phyloP scores from a whole-genome alignment of 2,113 vertebrate species.

The Rhabdomys dilectus region DNA sequence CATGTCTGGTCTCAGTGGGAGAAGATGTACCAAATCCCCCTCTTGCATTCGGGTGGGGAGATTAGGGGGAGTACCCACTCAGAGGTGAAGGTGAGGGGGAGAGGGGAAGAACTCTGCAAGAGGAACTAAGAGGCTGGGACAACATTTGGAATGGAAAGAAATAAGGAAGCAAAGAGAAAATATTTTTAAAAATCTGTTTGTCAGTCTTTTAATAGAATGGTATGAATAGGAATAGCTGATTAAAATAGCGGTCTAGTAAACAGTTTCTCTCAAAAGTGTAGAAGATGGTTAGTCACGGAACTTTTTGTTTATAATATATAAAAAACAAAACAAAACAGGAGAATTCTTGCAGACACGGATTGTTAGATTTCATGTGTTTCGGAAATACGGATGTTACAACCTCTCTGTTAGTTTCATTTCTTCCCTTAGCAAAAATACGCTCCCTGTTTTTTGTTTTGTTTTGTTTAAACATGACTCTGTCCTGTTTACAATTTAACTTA shows the following conservation, averaged over 20 bases:
- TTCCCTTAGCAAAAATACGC: slow-evolving; percentile 63
- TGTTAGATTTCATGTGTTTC: slow-evolving; percentile 47
- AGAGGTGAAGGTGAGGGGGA: no score
- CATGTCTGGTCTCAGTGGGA: no score
- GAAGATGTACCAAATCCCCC: no score
- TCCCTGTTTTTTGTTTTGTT: background rate
- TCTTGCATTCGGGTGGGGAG: no score
- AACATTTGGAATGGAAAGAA: no score
- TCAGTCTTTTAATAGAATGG: slow-evolving; percentile 47
- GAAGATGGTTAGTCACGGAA: slow-evolving; percentile 54
- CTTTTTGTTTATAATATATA: slow-evolving; percentile 52
- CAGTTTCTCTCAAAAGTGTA: slow-evolving; percentile 52
- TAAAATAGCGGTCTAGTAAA: slow-evolving; percentile 62
- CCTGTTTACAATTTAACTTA: slow-evolving; percentile 58
- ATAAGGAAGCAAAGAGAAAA: no score
- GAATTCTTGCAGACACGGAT: slow-evolving; percentile 13
- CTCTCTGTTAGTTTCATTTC: slow-evolving; percentile 51
- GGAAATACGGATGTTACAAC: slow-evolving; percentile 10
- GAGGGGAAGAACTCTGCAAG: no score
- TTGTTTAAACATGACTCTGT: background rate
- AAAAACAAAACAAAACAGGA: background rate
- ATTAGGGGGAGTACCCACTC: no score
- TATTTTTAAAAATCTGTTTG: slow-evolving; percentile 4
- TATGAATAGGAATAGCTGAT: slow-evolving; percentile 58
- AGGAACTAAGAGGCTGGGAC: no score